A percentile compares a stretch with the other conserved stretches of the same genome.
Evolutionary conservation across 2,888 invertebrate species (phyloP).

Genomic region (Cheilosia vernalis): DNA sequence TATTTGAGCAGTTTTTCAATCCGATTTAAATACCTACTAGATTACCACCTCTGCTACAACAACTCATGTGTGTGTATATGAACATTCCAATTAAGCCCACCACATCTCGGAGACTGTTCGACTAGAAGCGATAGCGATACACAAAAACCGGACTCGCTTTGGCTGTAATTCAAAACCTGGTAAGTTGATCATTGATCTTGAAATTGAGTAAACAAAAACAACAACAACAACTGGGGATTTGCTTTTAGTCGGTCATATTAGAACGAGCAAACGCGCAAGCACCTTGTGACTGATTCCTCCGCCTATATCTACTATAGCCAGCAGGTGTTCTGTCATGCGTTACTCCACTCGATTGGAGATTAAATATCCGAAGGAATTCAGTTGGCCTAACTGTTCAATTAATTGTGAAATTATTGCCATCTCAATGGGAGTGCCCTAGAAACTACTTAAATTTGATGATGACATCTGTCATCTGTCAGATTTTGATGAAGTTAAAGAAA

Average conservation of each 20-base stretch:
- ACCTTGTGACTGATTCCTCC: constrained; percentile 17
- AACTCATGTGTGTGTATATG: not conserved
- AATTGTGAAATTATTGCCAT: constrained; percentile 35
- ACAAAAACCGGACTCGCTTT: constrained; percentile 45
- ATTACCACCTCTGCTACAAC: constrained; percentile 2
- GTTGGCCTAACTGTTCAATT: constrained; percentile 33
- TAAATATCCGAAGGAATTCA: constrained; percentile 45
- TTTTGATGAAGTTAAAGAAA: constrained; percentile 6
- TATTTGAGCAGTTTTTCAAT: constrained; percentile 46
- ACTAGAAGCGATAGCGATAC: constrained; percentile 4
- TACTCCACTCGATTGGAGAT: constrained; percentile 4
- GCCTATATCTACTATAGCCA: not conserved
- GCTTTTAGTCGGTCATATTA: constrained; percentile 22
- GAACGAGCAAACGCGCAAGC: constrained; percentile 16
- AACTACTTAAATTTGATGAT: constrained; percentile 12
- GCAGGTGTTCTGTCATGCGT: constrained; percentile 40
- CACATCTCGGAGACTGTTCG: constrained; percentile 2
- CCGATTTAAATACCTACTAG: constrained; percentile 53
- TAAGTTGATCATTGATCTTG: constrained; percentile 68
- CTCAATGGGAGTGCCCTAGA: constrained; percentile 11
- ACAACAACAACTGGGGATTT: constrained; percentile 7
- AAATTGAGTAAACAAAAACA: constrained; percentile 27
- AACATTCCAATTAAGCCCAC: constrained; percentile 22
- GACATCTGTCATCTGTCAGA: constrained; percentile 50
- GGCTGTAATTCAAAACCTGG: constrained; percentile 49